Evolutionary conservation across 2,797 vertebrate species (phyloP), one percentile per base, ranked within the genome.

Genomic region (Antennarius maculatus): DNA sequence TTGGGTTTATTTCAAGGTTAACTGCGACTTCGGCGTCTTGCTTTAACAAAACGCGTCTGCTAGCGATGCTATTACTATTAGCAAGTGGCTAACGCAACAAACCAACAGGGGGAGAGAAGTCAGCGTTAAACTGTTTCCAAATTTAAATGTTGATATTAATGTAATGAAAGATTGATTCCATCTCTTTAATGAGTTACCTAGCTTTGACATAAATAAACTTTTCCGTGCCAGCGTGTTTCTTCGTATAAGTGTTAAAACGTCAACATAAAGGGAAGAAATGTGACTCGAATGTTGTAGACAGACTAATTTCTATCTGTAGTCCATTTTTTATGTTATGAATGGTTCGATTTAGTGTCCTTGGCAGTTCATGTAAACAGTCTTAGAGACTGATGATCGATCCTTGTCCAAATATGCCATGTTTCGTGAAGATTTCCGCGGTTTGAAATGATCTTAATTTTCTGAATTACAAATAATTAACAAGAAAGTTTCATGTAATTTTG

Each of bases 371-470:
- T 77, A 70, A 74, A 46, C 29, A 50, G 13, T 47, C 18, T 42
- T 43, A n/a, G 18, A 39, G 4, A 60, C 45, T 54, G 60, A 54
- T 70, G 56, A 82, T 61, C 9, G 49, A 58, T 67, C 66, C 49
- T 69, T 81, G 68, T 41, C 89, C 10, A 88, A 90, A 88, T 85
- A 84, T 87, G 89, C 29, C 81, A 29, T 43, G 12, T 67, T 78
- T 14, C 52, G 42, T 66, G 68, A 67, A 57, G 55, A 27, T 69
- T 46, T 69, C 47, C 42, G 13, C 49, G 34, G 42, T 62, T 49
- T 66, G 11, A 46, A 18, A 53, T 48, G 28, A 11, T 31, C 13
- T 46, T 13, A 1, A 37, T 37, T 43, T 18, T 58, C 15, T 41
- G 11, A 1, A 1, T 4, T 37, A 18, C 3, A 0, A n/a, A 42